Percentiles rank a stretch among this genome's conserved stretches.
phyloP scores from a whole-genome alignment of 2,888 invertebrate species.

The Apodemia hepburni region DNA sequence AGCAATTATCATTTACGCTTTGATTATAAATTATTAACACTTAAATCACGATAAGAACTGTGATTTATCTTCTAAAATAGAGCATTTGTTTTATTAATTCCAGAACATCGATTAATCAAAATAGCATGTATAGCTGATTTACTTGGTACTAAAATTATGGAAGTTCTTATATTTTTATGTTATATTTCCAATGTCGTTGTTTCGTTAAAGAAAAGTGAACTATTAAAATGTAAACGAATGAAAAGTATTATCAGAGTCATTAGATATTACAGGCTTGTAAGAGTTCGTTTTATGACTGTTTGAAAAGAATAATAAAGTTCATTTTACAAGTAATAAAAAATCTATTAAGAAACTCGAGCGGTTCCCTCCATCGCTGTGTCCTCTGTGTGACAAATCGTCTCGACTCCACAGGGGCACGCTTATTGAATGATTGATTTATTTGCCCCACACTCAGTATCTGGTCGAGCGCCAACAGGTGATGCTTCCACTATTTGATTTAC shows the following conservation, averaged over 20 bases:
- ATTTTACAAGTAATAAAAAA: conserved; percentile 21
- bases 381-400: conserved; percentile 59
- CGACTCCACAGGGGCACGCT: conserved; percentile 40
- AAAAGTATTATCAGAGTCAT: conserved; percentile 13
- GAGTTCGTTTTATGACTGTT: conserved; percentile 12
- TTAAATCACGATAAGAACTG: too few relatives aligned
- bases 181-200: neutral
- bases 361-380: conserved; percentile 27
- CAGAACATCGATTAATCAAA: too few relatives aligned
- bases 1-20: too few relatives aligned
- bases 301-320: conserved; percentile 16
- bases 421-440: conserved; percentile 77
- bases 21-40: too few relatives aligned
- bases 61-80: too few relatives aligned
- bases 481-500: conserved; percentile 63
- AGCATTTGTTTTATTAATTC: too few relatives aligned
- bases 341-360: conserved; percentile 27
- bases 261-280: conserved; percentile 5
- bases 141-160: neutral
- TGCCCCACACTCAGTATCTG: conserved; percentile 41
- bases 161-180: neutral
- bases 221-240: neutral
- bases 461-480: conserved; percentile 60
- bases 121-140: too few relatives aligned
- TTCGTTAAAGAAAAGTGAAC: neutral